Percentiles rank a stretch among this genome's conserved stretches.
These are phyloP conservation scores for Isichthys henryi DNA, from an alignment of 2,113 vertebrate species.

Conservation along the genomic window DNA sequence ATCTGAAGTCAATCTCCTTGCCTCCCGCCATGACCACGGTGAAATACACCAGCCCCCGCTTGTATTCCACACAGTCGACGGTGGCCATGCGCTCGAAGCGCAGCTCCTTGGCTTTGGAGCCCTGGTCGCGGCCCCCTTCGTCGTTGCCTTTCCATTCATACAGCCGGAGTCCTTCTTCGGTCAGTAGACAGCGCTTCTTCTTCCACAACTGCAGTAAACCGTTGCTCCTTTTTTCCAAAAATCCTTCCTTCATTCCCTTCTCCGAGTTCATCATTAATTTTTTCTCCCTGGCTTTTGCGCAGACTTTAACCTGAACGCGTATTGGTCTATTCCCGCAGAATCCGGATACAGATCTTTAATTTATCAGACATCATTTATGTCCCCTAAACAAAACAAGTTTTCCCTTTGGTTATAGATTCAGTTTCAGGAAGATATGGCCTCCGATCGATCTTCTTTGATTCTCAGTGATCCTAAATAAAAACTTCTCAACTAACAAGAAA, in stretches of 20 bases:
- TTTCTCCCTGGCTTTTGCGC: no score
- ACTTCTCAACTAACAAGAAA: not conserved
- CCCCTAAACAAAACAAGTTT: not conserved
- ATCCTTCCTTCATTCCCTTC: constrained; percentile 72
- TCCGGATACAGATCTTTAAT: not conserved
- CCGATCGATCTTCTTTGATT: not conserved
- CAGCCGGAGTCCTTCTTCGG: constrained; percentile 77
- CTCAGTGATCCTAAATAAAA: not conserved
- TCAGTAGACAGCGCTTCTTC: constrained; percentile 81
- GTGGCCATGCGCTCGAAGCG: constrained; percentile 79
- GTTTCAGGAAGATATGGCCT: not conserved
- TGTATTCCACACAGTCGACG: constrained; percentile 90
- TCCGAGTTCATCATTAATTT: constrained; percentile 55
- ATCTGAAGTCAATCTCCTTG: constrained; percentile 85
- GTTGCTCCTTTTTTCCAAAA: constrained; percentile 86
- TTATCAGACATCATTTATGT: not conserved
- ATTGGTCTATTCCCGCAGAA: not conserved
- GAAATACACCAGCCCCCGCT: constrained; percentile 80
- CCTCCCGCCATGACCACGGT: constrained; percentile 80
- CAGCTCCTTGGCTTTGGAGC: constrained; percentile 70
- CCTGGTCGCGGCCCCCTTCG: constrained; percentile 41
- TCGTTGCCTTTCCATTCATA: constrained; percentile 39
- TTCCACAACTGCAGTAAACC: constrained; percentile 91
- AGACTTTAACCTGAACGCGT: not conserved
- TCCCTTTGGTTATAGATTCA: not conserved